Conservation (phyloP, 92 coral and sea anemone genomes). For the Virgularia gustaviana region DNA sequence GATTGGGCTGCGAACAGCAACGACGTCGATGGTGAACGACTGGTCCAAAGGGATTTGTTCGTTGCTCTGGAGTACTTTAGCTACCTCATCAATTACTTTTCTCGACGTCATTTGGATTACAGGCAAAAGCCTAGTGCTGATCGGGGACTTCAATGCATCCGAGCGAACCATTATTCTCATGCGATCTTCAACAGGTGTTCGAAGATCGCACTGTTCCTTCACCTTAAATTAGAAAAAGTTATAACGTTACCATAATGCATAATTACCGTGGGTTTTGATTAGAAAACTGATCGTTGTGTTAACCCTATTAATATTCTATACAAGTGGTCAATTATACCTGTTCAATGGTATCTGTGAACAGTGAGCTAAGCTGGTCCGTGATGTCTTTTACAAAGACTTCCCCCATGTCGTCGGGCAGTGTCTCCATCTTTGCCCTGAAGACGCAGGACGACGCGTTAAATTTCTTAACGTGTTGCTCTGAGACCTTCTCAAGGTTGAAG, state of each 20-base stretch:
- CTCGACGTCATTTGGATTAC: slow-evolving; percentile 21
- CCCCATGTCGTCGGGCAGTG: not conserved
- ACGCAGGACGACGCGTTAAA: slow-evolving; percentile 15
- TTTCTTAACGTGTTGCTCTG: slow-evolving; percentile 34
- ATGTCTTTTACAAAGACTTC: not conserved
- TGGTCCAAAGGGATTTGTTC: slow-evolving; percentile 35
- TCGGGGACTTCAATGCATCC: slow-evolving; percentile 14
- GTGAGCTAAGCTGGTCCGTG: not conserved
- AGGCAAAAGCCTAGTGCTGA: slow-evolving; percentile 31
- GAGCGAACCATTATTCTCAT: slow-evolving; percentile 25
- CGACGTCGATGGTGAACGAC: slow-evolving; percentile 26
- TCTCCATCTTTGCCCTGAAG: not conserved
- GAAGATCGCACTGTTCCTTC: slow-evolving; percentile 16
- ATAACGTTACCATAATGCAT: not conserved
- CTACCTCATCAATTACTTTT: slow-evolving; percentile 24
- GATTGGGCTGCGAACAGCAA: slow-evolving; percentile 9
- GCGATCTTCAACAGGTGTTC: slow-evolving; percentile 8
- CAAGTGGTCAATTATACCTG: not conserved
- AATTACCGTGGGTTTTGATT: not conserved
- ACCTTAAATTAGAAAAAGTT: not conserved
- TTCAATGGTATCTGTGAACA: slow-evolving; percentile 6
- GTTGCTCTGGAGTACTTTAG: slow-evolving; percentile 36
- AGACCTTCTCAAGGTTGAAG: no score
- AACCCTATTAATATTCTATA: not conserved
- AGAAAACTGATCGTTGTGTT: not conserved